These are phyloP conservation scores for Lytechinus variegatus DNA, from an alignment of 35 echinoderm and acorn worm genomes.

Conservation along the genomic window DNA sequence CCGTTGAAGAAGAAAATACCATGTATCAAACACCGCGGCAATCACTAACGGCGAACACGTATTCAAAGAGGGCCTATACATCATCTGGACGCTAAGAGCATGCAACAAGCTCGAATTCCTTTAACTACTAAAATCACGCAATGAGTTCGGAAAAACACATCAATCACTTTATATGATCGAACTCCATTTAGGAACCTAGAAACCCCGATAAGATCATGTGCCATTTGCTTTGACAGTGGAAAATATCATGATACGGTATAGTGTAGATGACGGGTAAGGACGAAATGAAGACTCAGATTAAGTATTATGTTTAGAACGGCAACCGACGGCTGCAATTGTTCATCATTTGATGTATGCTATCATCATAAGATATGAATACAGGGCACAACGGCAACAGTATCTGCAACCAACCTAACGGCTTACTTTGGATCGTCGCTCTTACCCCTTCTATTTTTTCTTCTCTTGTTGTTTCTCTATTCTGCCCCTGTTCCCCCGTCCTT, in stretches of 20 bases:
- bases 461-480: too few species aligned
- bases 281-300: background rate
- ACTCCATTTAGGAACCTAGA: constrained; percentile 2
- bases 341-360: background rate
- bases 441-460: too few species aligned
- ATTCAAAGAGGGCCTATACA: constrained; percentile 2
- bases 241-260: background rate
- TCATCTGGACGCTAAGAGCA: background rate
- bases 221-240: background rate
- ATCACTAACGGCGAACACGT: background rate
- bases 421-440: too few species aligned
- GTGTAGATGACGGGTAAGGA: background rate
- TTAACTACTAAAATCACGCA: background rate
- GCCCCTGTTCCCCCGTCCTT: too few species aligned
- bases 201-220: background rate
- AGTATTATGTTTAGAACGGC: background rate
- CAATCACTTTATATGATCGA: background rate
- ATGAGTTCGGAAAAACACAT: background rate
- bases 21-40: background rate
- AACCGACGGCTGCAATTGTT: background rate
- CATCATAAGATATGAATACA: background rate
- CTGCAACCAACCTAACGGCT: too few species aligned
- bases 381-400: background rate
- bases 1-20: background rate
- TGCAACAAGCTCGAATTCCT: constrained; percentile 1